phyloP scores from a whole-genome alignment of 92 coral and sea anemone species.

The Palythoa heliodiscus region DNA sequence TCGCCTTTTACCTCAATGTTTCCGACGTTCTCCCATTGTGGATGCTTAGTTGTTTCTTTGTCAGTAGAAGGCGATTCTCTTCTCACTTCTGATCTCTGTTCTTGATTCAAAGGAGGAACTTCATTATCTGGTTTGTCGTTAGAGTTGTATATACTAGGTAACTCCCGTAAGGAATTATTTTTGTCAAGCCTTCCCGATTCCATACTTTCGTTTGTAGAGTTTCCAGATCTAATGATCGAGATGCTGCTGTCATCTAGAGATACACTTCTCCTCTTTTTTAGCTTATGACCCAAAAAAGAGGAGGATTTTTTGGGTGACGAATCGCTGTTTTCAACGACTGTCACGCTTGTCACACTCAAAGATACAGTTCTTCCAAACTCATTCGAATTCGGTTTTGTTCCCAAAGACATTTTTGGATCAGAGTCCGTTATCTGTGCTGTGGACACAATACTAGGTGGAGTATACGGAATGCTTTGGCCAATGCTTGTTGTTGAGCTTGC shows the following conservation, averaged over 20 bases:
- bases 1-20: neutral
- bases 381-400: neutral
- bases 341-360: neutral
- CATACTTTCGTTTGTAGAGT: neutral
- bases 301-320: neutral
- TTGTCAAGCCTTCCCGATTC: neutral
- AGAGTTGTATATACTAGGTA: neutral
- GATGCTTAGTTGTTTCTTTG: neutral
- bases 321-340: conserved; percentile 15
- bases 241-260: conserved; percentile 32
- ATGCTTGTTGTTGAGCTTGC: neutral
- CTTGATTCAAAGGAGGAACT: neutral
- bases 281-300: neutral
- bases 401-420: neutral
- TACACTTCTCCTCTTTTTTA: conserved; percentile 27
- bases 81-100: conserved; percentile 5
- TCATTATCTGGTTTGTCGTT: neutral
- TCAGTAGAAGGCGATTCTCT: neutral
- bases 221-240: neutral
- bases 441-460: neutral
- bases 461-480: neutral
- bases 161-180: neutral
- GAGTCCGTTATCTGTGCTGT: neutral
- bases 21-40: neutral
- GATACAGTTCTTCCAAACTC: neutral